Conservation (phyloP, 2,797 vertebrate species). For the Sardinella longiceps region DNA sequence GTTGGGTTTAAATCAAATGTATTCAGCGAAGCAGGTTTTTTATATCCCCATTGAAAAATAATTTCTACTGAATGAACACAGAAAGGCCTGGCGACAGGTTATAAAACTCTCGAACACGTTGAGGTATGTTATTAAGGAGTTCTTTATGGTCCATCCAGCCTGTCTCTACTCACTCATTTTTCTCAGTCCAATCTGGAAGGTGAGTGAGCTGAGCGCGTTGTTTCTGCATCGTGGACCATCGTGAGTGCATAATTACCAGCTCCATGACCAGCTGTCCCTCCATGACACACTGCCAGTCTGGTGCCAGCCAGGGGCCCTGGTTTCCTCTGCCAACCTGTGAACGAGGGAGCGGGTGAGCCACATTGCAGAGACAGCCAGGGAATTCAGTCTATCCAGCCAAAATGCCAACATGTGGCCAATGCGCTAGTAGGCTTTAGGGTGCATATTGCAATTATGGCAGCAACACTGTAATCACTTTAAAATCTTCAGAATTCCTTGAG, state of each 20-base stretch:
- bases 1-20: background rate
- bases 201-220: background rate
- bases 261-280: constrained; percentile 22
- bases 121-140: background rate
- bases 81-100: background rate
- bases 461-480: background rate
- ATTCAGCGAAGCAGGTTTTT: background rate
- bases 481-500: background rate
- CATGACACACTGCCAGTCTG: background rate
- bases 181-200: background rate
- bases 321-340: background rate
- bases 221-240: background rate
- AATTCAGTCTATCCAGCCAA: background rate
- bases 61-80: background rate
- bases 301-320: background rate
- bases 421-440: background rate
- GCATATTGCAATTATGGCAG: background rate
- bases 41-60: background rate
- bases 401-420: constrained; percentile 17
- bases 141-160: background rate
- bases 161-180: background rate
- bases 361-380: background rate
- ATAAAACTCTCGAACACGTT: background rate
- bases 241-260: constrained; percentile 10
- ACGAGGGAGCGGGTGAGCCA: background rate